Base-by-base conservation (phyloP, 2,888 invertebrate species). In the Amiota communis region DNA sequence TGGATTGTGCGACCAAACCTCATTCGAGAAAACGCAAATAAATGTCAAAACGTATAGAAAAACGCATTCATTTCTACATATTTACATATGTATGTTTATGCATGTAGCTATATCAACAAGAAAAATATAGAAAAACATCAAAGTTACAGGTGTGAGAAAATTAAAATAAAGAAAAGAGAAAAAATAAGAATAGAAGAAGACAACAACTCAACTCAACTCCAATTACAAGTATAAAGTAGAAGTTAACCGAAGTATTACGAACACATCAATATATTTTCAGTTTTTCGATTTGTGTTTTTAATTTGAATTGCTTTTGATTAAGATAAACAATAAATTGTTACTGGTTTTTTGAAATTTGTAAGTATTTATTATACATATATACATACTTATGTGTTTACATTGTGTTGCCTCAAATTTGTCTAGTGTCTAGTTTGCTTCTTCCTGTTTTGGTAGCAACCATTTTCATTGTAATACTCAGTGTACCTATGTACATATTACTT, bases 61-160 rank as follows among this genome's bases (percentile, higher is more conserved):
- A 65, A 48, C 9, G 49, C 47, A 15, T 57, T 57, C 8, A 57
- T 15, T 57, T 23, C 3, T 23, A n/a, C n/a, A n/a, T n/a, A n/a
- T n/a, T n/a, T n/a, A n/a, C 3, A 23, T 3, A 23, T 23, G 3
- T 57, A 8, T n/a, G 2, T 57, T 2, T 36, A 4, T 36, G 36
- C 6, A 36, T 36, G 36, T 6, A 6, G 4, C 36, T 53, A n/a
- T n/a, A 53, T 4, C 6, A 53, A n/a, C 12, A n/a, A 53, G 53
- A 53, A 53, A 10, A 8, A 6, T 53, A n/a, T 23, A 15, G 17
- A 59, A 15, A 17, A 17, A 15, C 49, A 63, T 15, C 63, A n/a
- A 23, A 36, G 1, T 63, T 63, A 63, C 63, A 63, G 63, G 63
- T 63, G 63, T 63, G 46, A 23, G 46, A 46, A 61, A 63, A 63